Evolutionary conservation across 2,113 vertebrate genomes (phyloP), one percentile per base, ranked within the genome.

Genomic region (Lipophrys pholis): DNA sequence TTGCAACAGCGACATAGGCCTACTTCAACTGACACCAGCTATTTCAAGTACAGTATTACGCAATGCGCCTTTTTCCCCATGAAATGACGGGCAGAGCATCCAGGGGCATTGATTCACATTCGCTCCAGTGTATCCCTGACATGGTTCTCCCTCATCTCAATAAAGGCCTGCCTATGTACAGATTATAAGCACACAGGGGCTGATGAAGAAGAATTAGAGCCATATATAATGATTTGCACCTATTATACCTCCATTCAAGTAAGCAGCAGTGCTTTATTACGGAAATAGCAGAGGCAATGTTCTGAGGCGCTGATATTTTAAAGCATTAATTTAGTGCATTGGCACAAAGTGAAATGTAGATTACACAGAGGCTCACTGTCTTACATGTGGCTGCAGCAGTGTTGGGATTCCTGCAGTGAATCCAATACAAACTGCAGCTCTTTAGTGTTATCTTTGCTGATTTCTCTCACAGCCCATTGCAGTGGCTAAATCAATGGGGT

Each of bases 11-110:
- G 81, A 86, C 85, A 82, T 53, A 59, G 76, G 68, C 84, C 76
- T 63, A 73, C 80, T 85, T 85, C 83, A n/a, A n/a, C n/a, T 88
- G 83, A 89, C 87, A 87, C 81, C 78, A 85, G 87, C 83, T 88
- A 90, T 91, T 91, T 87, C 78, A 82, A 89, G 88, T 80, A 75
- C 78, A 81, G 30, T 78, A 85, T 92, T 91, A 92, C 88, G 89
- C 91, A 92, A 90, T 90, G 90, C 81, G 84, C 81, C 8, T 78
- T 85, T 82, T 76, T 54, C 15, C 8, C n/a, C 54, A 71, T 72
- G 66, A 87, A 87, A 76, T 84, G 45, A 81, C 54, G 62, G 48
- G n/a, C 69, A 69, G 69, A 77, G 80, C 45, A 68, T 36, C 52
- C 62, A 79, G 46, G 21, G 46, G 16, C 84, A 81, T 63, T 82